A percentile compares a stretch with the other conserved stretches of the same genome.
Conservation (phyloP, 1,140 invertebrate genomes). For the Drosophila leontia region DNA sequence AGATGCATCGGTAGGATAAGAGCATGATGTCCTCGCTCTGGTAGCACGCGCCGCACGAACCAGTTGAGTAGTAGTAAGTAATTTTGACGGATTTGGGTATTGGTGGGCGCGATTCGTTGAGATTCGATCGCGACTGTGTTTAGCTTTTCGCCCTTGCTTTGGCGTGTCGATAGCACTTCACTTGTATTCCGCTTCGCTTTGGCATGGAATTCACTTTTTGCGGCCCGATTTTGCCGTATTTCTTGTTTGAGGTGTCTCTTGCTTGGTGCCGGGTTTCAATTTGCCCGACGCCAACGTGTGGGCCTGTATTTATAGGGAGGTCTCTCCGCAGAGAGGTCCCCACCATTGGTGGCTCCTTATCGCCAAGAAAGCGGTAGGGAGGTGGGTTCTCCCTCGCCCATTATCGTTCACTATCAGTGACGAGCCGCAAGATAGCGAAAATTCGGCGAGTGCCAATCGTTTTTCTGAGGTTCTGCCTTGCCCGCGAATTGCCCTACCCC, state of each 20-base stretch:
- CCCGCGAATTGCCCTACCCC: conserved; percentile 14
- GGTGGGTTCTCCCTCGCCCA: not conserved
- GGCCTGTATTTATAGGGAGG: conserved; percentile 60
- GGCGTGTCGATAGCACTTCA: conserved; percentile 74
- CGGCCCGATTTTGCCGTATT: conserved; percentile 59
- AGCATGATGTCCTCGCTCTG: conserved; percentile 77
- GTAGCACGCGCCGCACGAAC: conserved; percentile 75
- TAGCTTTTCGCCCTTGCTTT: conserved; percentile 59
- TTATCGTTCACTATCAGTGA: conserved; percentile 35
- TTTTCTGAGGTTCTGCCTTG: conserved; percentile 2
- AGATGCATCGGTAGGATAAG: conserved; percentile 70
- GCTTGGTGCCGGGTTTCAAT: conserved; percentile 54
- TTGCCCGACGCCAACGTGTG: conserved; percentile 30
- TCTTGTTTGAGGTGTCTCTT: conserved; percentile 47
- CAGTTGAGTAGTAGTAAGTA: conserved; percentile 51
- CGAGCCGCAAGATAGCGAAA: conserved; percentile 31
- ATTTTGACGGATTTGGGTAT: conserved; percentile 58
- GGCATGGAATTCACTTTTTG: conserved; percentile 69
- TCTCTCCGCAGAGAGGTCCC: conserved; percentile 16
- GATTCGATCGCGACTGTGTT: conserved; percentile 19
- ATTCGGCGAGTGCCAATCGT: conserved; percentile 38
- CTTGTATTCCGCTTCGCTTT: conserved; percentile 67
- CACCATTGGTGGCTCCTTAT: conserved; percentile 36
- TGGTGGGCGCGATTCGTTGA: conserved; percentile 26
- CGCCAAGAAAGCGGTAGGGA: conserved; percentile 22